These are phyloP conservation scores for Tethea ocularis DNA, from an alignment of 2,888 invertebrate species.

Conservation along the genomic window DNA sequence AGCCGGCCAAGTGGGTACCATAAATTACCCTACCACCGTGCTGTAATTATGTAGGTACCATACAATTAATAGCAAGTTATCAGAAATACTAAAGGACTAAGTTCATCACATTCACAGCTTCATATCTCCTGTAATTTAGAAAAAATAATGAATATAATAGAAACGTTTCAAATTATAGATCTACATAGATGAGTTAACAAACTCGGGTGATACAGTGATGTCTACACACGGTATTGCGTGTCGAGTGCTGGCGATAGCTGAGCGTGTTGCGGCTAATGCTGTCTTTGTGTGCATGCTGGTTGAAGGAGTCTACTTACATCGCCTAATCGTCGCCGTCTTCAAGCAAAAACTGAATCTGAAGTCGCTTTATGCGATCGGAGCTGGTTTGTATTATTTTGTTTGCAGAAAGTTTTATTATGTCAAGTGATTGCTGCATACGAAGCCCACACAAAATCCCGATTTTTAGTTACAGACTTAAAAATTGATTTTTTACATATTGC, in stretches of 20 bases:
- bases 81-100: no score
- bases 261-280: constrained; percentile 80
- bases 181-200: constrained; percentile 82
- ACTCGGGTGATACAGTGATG: constrained; percentile 74
- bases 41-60: no score
- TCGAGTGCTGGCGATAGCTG: constrained; percentile 80
- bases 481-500: no score
- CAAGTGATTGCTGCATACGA: no score
- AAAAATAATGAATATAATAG: not conserved
- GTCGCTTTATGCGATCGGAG: constrained; percentile 70
- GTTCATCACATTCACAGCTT: no score
- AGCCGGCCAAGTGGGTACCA: no score
- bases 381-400: constrained; percentile 58
- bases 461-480: no score
- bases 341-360: constrained; percentile 78
- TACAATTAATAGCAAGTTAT: no score
- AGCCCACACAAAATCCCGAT: no score
- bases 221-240: constrained; percentile 78
- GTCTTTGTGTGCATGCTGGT: constrained; percentile 89
- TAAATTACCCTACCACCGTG: no score
- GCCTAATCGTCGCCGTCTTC: constrained; percentile 86
- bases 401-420: no score
- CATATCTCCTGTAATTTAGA: no score
- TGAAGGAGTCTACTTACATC: constrained; percentile 86
- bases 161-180: constrained; percentile 46